Evolutionary conservation across 2,113 vertebrate species (phyloP), one percentile per base, ranked within the genome.

Genomic region (Pteropus alecto): DNA sequence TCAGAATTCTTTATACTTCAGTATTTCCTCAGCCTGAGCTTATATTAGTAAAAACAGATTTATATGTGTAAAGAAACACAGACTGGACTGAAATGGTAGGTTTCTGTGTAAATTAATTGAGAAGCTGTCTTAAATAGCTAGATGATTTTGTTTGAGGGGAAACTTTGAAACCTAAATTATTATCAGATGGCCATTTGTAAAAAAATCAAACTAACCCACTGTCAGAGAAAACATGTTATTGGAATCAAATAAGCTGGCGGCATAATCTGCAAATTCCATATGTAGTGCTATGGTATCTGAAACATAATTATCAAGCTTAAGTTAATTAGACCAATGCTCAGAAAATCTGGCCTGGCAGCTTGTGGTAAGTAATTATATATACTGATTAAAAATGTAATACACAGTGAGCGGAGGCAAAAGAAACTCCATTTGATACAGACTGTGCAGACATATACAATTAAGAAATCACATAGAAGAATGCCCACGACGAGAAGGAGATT

Each of bases 241-340:
- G 79, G 94, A 97, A 98, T 97, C 85, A 96, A 95, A 96, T 97
- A 98, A 98, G 90, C 96, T 97, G 90, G 90, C 22, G 87, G 96
- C 82, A 91, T 96, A 98, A 98, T 98, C 97, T 97, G 90, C 73
- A 96, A 95, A 96, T 98, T 98, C 96, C 82, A 30, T 90, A 96
- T 28, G 0, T 96, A 81, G 88, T 92, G 97, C 98, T 98, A 78
- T 98, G 97, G 97, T 98, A 98, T 98, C 96, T 76, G 96, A 98
- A 98, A 97, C 97, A 77, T 98, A 98, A 99, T 99, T 98, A 98
- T 98, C 98, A 98, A 98, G 97, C 98, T 98, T 98, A 98, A 98
- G 98, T 98, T 99, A 99, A 99, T 99, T 99, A 99, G 98, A 98
- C 98, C 98, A 98, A 99, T 99, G 98, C 98, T 98, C 97, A 98